Evolutionary conservation across 2,113 vertebrate genomes (phyloP).

Genomic region (Helogale parvula): DNA sequence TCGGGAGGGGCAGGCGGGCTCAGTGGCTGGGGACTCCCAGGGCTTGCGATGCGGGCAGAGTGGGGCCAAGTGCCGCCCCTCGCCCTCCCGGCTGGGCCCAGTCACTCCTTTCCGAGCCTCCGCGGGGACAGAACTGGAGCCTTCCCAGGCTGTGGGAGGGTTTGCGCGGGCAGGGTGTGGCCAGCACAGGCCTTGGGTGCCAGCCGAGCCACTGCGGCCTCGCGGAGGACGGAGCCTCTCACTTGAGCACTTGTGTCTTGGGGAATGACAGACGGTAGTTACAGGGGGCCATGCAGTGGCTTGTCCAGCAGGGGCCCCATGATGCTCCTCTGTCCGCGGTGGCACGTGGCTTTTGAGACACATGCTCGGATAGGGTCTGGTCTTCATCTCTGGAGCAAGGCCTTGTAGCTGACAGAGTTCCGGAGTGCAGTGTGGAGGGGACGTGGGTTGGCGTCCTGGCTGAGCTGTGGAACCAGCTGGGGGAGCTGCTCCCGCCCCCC

Average conservation of each 20-base stretch:
- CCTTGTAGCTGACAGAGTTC: background rate
- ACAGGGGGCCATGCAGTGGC: fast-evolving
- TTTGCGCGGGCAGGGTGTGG: background rate
- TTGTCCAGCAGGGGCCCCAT: fast-evolving
- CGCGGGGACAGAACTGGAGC: background rate
- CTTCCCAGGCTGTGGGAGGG: background rate
- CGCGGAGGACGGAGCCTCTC: background rate
- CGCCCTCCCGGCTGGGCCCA: background rate
- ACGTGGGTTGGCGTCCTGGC: background rate
- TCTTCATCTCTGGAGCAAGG: background rate
- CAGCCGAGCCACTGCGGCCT: background rate
- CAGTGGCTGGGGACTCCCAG: too few species aligned
- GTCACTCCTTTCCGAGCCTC: background rate
- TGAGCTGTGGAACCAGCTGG: background rate
- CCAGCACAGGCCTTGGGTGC: fast-evolving
- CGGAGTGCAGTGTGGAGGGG: background rate
- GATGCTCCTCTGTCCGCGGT: fast-evolving
- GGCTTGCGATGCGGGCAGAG: background rate
- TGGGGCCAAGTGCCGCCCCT: background rate
- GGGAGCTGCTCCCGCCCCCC: background rate
- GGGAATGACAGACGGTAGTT: too few species aligned
- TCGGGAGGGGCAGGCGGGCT: background rate
- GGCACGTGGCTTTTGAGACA: background rate
- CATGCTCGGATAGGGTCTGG: background rate
- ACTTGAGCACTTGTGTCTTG: too few species aligned